Conservation (phyloP, 1,140 invertebrate species). For the Sitodiplosis mosellana region DNA sequence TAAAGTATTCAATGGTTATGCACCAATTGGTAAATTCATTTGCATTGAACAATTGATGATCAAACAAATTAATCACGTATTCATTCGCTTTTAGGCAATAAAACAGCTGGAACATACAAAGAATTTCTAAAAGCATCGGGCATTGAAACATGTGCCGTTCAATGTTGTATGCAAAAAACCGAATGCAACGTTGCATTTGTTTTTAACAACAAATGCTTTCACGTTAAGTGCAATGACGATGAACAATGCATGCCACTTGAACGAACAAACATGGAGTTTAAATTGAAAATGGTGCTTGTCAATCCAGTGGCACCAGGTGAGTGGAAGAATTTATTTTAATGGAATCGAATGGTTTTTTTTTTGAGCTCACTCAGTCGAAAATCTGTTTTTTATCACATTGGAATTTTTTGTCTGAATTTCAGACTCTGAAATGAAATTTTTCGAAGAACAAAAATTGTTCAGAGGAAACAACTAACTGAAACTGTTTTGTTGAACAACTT, state of each 20-base stretch:
- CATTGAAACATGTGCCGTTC: not conserved
- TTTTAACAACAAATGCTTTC: constrained; percentile 53
- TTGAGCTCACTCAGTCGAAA: not conserved
- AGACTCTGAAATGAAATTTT: too few species aligned
- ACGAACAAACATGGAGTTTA: constrained; percentile 29
- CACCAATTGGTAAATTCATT: not conserved
- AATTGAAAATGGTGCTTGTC: constrained; percentile 57
- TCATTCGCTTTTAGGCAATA: not conserved
- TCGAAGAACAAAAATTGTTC: too few species aligned
- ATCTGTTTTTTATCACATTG: not conserved
- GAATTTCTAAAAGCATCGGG: not conserved
- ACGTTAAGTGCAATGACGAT: constrained; percentile 48
- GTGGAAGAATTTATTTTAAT: constrained; percentile 6
- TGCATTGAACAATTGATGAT: not conserved
- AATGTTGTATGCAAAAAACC: constrained; percentile 17
- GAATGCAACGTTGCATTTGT: constrained; percentile 65
- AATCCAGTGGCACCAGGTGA: constrained; percentile 36
- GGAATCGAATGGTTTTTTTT: not conserved
- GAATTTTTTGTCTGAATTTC: not conserved
- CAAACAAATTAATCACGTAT: not conserved
- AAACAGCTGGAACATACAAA: not conserved
- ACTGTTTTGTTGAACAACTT: too few species aligned
- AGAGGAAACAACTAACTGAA: too few species aligned
- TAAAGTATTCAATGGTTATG: not conserved
- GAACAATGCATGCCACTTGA: constrained; percentile 48